Conservation (phyloP, 1,140 invertebrate species). For the Heliconius melpomene region DNA sequence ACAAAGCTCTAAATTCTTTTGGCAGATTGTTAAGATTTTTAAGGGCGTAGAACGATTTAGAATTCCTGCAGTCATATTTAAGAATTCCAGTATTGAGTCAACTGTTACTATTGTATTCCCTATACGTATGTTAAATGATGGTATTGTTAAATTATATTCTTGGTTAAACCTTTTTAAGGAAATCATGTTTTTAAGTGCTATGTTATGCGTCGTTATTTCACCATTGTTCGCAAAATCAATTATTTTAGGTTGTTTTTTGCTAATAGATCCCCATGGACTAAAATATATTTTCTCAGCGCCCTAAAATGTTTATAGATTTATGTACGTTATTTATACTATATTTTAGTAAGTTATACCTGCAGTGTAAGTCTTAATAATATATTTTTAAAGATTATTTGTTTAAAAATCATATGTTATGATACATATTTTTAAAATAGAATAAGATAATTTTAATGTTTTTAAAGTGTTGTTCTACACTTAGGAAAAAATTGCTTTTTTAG, state of each 20-base stretch:
- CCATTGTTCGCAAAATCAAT: constrained; percentile 53
- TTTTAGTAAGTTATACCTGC: not conserved
- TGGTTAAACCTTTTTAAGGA: constrained; percentile 33
- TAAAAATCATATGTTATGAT: not conserved
- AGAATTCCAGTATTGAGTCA: constrained; percentile 27
- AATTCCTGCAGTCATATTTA: constrained; percentile 16
- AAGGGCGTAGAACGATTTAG: not conserved
- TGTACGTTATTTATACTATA: not conserved
- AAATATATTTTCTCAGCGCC: constrained; percentile 47
- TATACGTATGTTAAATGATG: not conserved
- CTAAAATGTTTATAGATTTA: constrained; percentile 25
- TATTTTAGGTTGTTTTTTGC: constrained; percentile 43
- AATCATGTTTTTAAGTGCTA: constrained; percentile 38
- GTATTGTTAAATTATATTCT: constrained; percentile 16
- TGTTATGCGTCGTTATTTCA: constrained; percentile 30
- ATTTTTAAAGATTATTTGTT: not conserved
- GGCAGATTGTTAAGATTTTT: constrained; percentile 59
- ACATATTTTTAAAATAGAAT: no score
- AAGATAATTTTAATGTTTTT: no score
- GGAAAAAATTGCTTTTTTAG: no score
- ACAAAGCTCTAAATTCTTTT: constrained; percentile 46
- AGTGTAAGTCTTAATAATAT: not conserved
- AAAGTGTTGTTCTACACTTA: no score
- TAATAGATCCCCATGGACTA: constrained; percentile 54
- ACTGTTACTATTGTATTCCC: constrained; percentile 32